These are phyloP conservation scores for Cynocephalus volans DNA, from an alignment of 2,113 vertebrate species.

Conservation along the genomic window DNA sequence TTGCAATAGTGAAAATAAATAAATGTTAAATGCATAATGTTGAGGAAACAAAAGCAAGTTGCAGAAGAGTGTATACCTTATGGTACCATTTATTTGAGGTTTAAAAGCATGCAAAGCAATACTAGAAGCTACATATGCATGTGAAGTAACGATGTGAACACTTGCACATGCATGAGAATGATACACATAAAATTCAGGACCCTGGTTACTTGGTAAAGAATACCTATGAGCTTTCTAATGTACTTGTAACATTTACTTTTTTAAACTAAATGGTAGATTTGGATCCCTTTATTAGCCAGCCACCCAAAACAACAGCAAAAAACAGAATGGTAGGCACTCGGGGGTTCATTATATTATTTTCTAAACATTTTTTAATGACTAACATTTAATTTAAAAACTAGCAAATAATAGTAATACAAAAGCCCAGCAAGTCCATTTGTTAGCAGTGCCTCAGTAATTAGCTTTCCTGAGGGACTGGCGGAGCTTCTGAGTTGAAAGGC, in stretches of 20 bases:
- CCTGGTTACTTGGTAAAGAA: not conserved
- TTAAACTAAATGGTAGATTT: not conserved
- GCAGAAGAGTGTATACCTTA: not conserved
- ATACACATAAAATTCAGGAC: not conserved
- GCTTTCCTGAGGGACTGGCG: not conserved
- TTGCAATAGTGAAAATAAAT: not conserved
- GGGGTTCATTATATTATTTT: not conserved
- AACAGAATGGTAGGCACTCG: not conserved
- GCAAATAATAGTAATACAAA: not conserved
- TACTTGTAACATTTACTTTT: not conserved
- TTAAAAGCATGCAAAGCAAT: not conserved
- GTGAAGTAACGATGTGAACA: not conserved
- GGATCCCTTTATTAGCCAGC: too few species aligned
- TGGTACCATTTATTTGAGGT: not conserved
- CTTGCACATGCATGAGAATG: not conserved
- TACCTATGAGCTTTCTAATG: not conserved
- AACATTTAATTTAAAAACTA: not conserved
- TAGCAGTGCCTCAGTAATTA: not conserved
- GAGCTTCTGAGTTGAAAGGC: not conserved
- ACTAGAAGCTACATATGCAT: accelerated
- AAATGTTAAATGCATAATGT: not conserved
- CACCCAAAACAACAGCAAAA: too few species aligned
- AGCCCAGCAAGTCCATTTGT: not conserved
- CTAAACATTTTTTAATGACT: not conserved
- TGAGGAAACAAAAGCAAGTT: not conserved